Conservation (phyloP, 1,140 invertebrate species). For the Samia ricini region DNA sequence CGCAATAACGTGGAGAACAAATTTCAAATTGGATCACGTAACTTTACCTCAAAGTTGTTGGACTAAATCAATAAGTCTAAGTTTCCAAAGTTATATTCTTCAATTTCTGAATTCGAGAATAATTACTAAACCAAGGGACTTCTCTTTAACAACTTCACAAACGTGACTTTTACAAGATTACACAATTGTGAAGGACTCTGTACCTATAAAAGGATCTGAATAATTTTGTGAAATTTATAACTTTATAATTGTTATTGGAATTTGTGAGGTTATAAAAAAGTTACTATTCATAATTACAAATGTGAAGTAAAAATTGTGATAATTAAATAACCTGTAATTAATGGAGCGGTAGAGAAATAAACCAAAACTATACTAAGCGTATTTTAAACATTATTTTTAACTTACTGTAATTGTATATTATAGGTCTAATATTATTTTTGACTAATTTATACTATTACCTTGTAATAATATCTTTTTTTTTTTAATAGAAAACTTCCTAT, state of each 20-base stretch:
- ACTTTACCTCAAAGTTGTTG: conserved; percentile 28
- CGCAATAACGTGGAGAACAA: conserved; percentile 10
- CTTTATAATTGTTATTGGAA: background rate
- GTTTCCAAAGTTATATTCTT: conserved; percentile 27
- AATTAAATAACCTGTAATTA: no score
- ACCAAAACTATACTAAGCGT: background rate
- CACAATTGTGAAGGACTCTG: conserved; percentile 2
- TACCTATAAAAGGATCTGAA: conserved; percentile 5
- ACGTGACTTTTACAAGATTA: conserved; percentile 17
- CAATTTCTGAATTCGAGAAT: conserved; percentile 27
- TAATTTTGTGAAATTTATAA: conserved; percentile 3
- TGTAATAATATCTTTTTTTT: no score
- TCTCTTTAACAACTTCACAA: conserved; percentile 18
- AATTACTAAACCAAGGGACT: conserved; percentile 25
- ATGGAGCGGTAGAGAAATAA: background rate
- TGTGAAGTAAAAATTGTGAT: background rate
- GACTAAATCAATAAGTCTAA: conserved; percentile 31
- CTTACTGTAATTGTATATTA: no score
- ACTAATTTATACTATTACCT: no score
- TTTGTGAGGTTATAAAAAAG: conserved; percentile 1
- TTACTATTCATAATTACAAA: background rate
- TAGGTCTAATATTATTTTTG: no score
- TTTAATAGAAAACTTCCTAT: no score
- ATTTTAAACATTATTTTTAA: no score
- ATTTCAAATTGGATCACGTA: conserved; percentile 34